Conservation (phyloP, 2,888 invertebrate species). For the Pardosa pseudoannulata region DNA sequence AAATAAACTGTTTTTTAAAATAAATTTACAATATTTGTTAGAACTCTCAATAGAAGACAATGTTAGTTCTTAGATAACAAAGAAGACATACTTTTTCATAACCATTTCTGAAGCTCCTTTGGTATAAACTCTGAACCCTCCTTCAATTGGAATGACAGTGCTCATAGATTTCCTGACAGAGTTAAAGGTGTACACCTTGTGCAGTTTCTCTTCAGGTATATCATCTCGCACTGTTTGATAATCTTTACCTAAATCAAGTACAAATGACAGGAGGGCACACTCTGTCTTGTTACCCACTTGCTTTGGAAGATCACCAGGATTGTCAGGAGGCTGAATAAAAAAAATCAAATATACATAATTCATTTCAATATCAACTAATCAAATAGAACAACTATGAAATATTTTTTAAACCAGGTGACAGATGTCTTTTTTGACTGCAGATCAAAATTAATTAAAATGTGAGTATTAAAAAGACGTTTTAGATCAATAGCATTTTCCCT, state of each 20-base stretch:
- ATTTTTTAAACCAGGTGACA: no score
- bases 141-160: conserved; percentile 90
- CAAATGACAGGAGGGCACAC: conserved; percentile 96
- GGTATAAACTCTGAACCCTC: conserved; percentile 92
- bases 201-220: conserved; percentile 92
- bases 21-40: no score
- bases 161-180: conserved; percentile 99
- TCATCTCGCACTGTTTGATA: conserved; percentile 95
- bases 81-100: conserved; percentile 89
- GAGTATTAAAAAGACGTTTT: no score
- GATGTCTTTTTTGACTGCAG: no score
- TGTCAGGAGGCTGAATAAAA: conserved; percentile 83
- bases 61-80: no score
- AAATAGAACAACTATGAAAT: no score
- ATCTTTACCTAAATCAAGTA: conserved; percentile 90
- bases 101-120: conserved; percentile 99
- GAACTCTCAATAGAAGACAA: no score
- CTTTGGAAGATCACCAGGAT: conserved; percentile 88
- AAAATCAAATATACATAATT: neutral
- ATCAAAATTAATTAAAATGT: no score
- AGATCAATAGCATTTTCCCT: no score
- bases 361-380: no score
- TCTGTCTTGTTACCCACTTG: conserved; percentile 99
- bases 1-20: no score
- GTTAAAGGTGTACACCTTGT: conserved; percentile 98